Percentiles rank a stretch among this genome's conserved stretches.
Conservation (phyloP, 2,888 invertebrate species). For the Thymelicus lineola region DNA sequence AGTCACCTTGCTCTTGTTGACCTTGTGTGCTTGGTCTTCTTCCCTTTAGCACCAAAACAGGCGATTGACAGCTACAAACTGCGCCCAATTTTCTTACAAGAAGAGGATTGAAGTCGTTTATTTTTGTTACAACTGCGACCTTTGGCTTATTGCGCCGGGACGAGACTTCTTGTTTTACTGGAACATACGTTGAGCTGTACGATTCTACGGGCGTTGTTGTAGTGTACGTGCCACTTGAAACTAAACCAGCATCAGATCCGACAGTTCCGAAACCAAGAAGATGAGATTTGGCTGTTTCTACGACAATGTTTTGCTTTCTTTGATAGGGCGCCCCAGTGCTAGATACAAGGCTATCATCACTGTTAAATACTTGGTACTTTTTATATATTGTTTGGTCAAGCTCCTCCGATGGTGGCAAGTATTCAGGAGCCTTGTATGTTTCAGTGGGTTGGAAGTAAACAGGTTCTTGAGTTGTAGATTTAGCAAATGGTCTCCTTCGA, state of each 20-base stretch:
- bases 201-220: slow-evolving; percentile 52
- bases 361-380: slow-evolving; percentile 58
- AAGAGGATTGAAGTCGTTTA: slow-evolving; percentile 89
- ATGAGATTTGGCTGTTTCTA: slow-evolving; percentile 74
- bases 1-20: slow-evolving; percentile 60
- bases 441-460: slow-evolving; percentile 60
- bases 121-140: slow-evolving; percentile 87
- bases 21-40: slow-evolving; percentile 64
- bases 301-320: slow-evolving; percentile 74
- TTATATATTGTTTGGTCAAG: slow-evolving; percentile 57
- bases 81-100: slow-evolving; percentile 89
- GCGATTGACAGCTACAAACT: slow-evolving; percentile 89
- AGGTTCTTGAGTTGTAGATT: slow-evolving; percentile 59
- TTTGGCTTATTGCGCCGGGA: slow-evolving; percentile 73
- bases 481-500: slow-evolving; percentile 53
- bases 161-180: slow-evolving; percentile 72
- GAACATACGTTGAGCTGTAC: slow-evolving; percentile 60
- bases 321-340: slow-evolving; percentile 54
- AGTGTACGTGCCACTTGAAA: slow-evolving; percentile 66
- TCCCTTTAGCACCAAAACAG: slow-evolving; percentile 80
- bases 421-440: slow-evolving; percentile 58
- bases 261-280: slow-evolving; percentile 77
- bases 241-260: slow-evolving; percentile 75
- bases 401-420: slow-evolving; percentile 57
- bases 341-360: slow-evolving; percentile 49